Evolutionary conservation across 1,140 invertebrate genomes (phyloP), one percentile per base, ranked within the genome.

Genomic region (Atta texana): DNA sequence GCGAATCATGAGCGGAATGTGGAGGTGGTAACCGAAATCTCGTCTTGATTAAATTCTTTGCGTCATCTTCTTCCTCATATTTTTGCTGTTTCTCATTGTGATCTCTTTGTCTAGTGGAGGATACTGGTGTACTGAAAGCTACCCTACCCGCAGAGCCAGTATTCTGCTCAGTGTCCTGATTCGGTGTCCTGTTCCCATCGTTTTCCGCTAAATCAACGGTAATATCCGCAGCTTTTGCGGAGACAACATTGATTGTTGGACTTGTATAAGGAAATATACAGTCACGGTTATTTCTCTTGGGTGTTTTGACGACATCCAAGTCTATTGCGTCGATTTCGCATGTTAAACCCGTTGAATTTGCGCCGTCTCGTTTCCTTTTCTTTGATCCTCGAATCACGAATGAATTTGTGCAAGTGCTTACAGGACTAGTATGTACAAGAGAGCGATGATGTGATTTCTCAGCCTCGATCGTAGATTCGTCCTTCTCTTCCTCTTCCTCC

Each of bases 101-200:
- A 59, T 89, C 90, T 90, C 96, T 96, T 85, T 96, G 96, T 39
- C 93, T 95, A 0, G 89, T 87, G 0, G 95, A 95, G 0, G 96
- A 97, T 1, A 98, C 97, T 1, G 97, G 97, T 1, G 97, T 98
- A 21, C 97, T 97, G 84, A 97, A 97, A 44, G 97, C 97, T 1
- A 98, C 97, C 74, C 93, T 88, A 4, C 92, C 92, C 2, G 85
- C 64, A 51, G 92, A 88, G 18, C 91, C 92, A 34, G 59, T 85
- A 0, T 92, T 91, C 12, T 88, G 86, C 57, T 69, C 81, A 6
- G 1, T 86, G 31, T 66, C 44, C 6, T 78, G 76, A 78, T 66
- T 78, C 0, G 80, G 85, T 18, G 28, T 51, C 10, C 18, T 53
- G 12, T 1, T 89, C 0, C n/a, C 31, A n/a, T 61, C 57, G 3